A percentile compares a stretch with the other conserved stretches of the same genome.
Conservation (phyloP, 2,797 vertebrate species). For the Cynopterus sphinx region DNA sequence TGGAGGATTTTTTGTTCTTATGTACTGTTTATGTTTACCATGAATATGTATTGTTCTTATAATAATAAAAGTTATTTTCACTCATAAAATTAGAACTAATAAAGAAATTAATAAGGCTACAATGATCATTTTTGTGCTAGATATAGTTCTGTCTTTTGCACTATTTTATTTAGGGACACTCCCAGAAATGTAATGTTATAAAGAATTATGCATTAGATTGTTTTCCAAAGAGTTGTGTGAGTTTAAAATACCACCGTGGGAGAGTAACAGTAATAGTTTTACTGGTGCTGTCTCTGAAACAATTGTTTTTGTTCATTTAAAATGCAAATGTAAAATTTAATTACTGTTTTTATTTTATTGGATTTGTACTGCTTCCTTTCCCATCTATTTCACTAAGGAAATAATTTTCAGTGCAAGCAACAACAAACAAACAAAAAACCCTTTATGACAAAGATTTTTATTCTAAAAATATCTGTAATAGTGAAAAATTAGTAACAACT, state of each 20-base stretch:
- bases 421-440: background rate
- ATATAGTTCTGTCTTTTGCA: background rate
- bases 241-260: background rate
- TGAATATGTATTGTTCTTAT: background rate
- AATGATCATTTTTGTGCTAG: background rate
- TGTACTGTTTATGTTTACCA: background rate
- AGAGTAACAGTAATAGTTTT: background rate
- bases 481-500: background rate
- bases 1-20: background rate
- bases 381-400: background rate
- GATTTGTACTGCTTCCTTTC: background rate
- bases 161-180: background rate
- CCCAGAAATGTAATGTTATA: background rate
- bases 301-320: background rate
- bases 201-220: background rate
- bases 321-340: background rate
- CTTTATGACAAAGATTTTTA: background rate
- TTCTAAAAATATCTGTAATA: background rate
- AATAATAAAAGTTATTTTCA: background rate
- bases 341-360: constrained; percentile 12
- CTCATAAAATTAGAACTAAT: constrained; percentile 5
- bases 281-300: background rate
- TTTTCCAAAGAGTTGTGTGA: background rate
- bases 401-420: background rate
- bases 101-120: background rate